Conservation (phyloP, 2,113 vertebrate genomes). For the Morone saxatilis region DNA sequence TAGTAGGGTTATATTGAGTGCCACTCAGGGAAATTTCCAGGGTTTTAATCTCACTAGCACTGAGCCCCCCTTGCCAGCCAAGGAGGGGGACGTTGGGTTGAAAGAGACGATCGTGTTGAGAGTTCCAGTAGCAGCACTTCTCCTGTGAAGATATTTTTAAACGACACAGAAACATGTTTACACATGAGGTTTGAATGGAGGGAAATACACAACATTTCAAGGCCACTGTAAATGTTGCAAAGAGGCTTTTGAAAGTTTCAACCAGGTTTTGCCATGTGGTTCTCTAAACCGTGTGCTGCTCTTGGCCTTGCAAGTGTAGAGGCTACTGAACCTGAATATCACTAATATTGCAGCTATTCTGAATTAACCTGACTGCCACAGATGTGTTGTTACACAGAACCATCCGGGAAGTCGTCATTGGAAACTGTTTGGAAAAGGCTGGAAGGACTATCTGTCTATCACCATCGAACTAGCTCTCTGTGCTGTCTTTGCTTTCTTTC, state of each 20-base stretch:
- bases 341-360: neutral
- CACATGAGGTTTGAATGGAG: neutral
- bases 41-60: constrained; percentile 50
- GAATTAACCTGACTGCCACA: no score
- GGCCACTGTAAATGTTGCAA: neutral
- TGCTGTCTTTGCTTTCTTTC: no score
- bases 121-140: neutral
- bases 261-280: neutral
- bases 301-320: no score
- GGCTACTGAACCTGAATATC: no score
- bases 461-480: no score
- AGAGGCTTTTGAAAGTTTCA: neutral
- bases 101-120: constrained; percentile 9
- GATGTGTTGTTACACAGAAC: no score
- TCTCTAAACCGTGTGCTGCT: neutral
- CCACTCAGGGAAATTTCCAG: constrained; percentile 61
- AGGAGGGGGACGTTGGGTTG: neutral
- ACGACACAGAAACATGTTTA: no score
- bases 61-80: neutral
- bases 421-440: no score
- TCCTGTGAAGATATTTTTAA: neutral
- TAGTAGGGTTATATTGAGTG: constrained; percentile 52
- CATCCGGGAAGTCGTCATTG: no score
- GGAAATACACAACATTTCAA: neutral
- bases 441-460: no score